phyloP scores from a whole-genome alignment of 2,888 invertebrate genomes.

The Agriopis marginaria region DNA sequence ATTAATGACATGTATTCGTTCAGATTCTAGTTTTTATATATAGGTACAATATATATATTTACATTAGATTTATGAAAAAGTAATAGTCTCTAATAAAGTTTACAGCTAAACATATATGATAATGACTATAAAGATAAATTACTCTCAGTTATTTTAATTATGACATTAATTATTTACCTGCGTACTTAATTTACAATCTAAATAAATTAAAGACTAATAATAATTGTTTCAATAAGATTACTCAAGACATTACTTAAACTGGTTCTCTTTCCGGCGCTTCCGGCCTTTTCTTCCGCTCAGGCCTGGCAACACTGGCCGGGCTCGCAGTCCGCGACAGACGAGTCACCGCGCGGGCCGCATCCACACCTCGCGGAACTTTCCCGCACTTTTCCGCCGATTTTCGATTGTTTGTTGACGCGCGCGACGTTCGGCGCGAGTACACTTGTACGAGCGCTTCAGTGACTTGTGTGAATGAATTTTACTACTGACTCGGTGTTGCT shows the following conservation, averaged over 20 bases:
- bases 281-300: conserved; percentile 35
- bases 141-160: neutral
- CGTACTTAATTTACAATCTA: neutral
- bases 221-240: conserved; percentile 8
- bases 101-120: neutral
- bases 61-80: neutral
- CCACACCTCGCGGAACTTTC: conserved; percentile 55
- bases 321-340: conserved; percentile 66
- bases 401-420: conserved; percentile 44
- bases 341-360: conserved; percentile 59
- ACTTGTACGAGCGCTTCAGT: conserved; percentile 25
- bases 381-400: conserved; percentile 60
- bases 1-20: too few species aligned
- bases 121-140: neutral
- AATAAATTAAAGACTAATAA: neutral
- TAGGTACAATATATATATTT: neutral
- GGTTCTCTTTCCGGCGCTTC: conserved; percentile 41
- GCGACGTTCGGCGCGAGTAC: conserved; percentile 22
- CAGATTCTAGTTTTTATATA: too few species aligned
- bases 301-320: conserved; percentile 58
- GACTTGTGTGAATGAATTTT: conserved; percentile 38
- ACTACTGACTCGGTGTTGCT: conserved; percentile 15
- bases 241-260: conserved; percentile 25
- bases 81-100: neutral
- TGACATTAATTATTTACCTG: neutral